phyloP scores from a whole-genome alignment of 1,140 invertebrate genomes.

The Zaprionus vittiger region DNA sequence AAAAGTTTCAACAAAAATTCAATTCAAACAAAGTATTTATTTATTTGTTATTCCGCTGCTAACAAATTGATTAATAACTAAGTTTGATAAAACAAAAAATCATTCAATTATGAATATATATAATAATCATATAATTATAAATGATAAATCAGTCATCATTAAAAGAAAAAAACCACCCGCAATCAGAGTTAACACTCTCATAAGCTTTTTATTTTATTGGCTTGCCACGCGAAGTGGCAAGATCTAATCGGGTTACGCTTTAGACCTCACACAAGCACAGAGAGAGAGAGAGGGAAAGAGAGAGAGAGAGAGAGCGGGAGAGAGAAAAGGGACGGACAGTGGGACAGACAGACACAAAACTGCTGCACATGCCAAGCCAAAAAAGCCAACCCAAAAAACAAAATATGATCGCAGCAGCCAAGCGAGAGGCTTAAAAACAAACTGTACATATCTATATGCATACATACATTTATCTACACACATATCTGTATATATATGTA shows the following conservation, averaged over 20 bases:
- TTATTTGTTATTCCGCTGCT: too few relatives aligned
- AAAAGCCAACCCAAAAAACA: neutral
- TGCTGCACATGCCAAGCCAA: conserved; percentile 23
- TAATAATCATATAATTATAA: too few relatives aligned
- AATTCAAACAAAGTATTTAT: too few relatives aligned
- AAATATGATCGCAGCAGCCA: conserved; percentile 23
- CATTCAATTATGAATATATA: too few relatives aligned
- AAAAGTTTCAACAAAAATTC: neutral
- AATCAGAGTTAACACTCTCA: neutral
- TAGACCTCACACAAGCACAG: conserved; percentile 27
- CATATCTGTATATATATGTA: neutral
- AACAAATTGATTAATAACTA: too few relatives aligned
- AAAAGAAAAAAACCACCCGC: neutral
- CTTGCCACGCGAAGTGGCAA: conserved; percentile 23
- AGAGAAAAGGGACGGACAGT: neutral
- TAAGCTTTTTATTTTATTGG: conserved; percentile 6
- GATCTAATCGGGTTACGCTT: conserved; percentile 38
- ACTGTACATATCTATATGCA: conserved; percentile 26
- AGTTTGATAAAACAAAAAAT: too few relatives aligned
- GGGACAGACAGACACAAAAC: conserved; percentile 10
- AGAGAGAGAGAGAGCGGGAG: too few relatives aligned
- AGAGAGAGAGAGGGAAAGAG: too few relatives aligned
- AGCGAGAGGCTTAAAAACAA: conserved; percentile 25
- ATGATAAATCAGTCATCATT: neutral
- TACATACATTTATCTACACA: neutral